Percentiles rank a stretch among this genome's conserved stretches.
Conservation (phyloP, 2,797 vertebrate genomes). For the Pipistrellus nathusii region DNA sequence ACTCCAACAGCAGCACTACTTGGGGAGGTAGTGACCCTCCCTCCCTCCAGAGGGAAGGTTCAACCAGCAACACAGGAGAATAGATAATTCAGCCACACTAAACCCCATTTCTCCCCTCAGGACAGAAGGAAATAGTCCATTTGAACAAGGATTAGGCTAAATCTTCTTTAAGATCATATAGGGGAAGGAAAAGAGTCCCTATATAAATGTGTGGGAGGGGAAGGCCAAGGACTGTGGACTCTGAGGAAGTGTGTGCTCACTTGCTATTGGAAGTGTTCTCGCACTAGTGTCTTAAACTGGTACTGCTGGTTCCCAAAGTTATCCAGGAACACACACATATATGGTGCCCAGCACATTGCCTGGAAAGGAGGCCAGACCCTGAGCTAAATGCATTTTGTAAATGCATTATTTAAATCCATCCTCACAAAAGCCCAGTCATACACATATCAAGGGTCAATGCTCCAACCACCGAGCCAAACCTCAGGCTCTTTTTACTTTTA, state of each 20-base stretch:
- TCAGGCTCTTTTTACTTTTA: background rate
- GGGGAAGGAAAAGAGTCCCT: background rate
- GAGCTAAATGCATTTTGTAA: background rate
- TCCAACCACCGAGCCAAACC: too few species aligned
- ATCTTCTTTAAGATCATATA: background rate
- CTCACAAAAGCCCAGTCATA: background rate
- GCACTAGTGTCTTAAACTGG: background rate
- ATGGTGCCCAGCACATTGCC: background rate
- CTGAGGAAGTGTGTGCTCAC: background rate
- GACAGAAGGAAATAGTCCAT: conserved; percentile 12
- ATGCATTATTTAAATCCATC: background rate
- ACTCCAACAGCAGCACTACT: background rate
- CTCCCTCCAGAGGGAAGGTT: background rate
- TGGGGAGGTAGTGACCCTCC: background rate
- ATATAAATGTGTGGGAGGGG: background rate
- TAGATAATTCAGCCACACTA: background rate
- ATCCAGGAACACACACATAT: background rate
- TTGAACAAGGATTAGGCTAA: background rate
- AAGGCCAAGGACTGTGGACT: background rate
- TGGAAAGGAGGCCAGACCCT: background rate
- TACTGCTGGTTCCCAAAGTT: rapidly evolving
- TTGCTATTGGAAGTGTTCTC: background rate
- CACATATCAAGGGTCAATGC: background rate
- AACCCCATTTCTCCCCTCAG: background rate
- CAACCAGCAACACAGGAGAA: background rate